Evolutionary conservation across 1,140 invertebrate genomes (phyloP).

Genomic region (Nylanderia fulva): DNA sequence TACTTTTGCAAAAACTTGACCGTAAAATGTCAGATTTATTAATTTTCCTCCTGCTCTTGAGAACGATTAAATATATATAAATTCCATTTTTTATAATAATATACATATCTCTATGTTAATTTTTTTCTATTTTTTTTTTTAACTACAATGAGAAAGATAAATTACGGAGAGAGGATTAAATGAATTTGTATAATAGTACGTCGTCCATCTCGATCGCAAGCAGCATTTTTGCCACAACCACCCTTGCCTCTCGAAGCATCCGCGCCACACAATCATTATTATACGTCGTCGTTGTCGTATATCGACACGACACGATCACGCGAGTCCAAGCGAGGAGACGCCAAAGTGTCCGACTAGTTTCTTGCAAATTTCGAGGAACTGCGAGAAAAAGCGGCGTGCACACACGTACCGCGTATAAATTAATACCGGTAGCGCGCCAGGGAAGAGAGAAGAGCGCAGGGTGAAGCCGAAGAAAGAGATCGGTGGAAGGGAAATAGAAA

Average conservation of each 20-base stretch:
- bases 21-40: background rate
- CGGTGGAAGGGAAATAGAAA: slow-evolving; percentile 60
- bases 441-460: slow-evolving; percentile 57
- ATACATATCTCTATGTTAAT: background rate
- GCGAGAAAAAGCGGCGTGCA: slow-evolving; percentile 84
- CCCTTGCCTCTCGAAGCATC: background rate
- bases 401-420: slow-evolving; percentile 86
- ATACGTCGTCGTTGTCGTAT: background rate
- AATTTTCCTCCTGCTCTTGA: background rate
- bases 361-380: slow-evolving; percentile 86
- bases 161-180: background rate
- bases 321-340: slow-evolving; percentile 58
- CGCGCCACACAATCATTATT: too few relatives aligned
- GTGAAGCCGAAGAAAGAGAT: slow-evolving; percentile 78
- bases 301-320: slow-evolving; percentile 30
- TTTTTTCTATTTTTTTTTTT: too few relatives aligned
- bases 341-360: slow-evolving; percentile 85
- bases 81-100: background rate
- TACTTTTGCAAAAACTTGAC: background rate
- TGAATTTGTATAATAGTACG: background rate
- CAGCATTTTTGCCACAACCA: background rate
- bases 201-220: background rate
- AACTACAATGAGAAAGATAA: too few relatives aligned
- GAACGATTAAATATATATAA: background rate
- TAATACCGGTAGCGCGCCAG: slow-evolving; percentile 80